These are phyloP conservation scores for Nothoprocta perdicaria DNA, from an alignment of 2,113 vertebrate genomes.

Conservation along the genomic window DNA sequence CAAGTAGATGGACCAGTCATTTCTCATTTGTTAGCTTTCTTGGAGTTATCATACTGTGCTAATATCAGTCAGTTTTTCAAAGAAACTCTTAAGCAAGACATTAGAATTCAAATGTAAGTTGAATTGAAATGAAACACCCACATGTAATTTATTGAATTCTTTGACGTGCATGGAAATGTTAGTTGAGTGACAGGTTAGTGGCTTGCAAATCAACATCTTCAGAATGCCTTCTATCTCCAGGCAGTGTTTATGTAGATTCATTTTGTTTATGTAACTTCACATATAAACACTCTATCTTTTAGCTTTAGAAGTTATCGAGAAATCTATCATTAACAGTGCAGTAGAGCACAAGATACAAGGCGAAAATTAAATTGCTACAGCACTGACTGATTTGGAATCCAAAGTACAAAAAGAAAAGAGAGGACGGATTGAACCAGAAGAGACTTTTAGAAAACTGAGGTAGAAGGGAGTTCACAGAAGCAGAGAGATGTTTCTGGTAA, in stretches of 20 bases:
- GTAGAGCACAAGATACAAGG: not conserved
- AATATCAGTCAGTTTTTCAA: not conserved
- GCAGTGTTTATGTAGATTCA: not conserved
- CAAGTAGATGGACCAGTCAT: not conserved
- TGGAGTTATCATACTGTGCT: not conserved
- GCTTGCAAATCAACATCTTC: not conserved
- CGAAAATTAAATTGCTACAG: not conserved
- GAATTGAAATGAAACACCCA: too few relatives aligned
- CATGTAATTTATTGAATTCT: not conserved
- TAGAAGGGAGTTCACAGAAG: not conserved
- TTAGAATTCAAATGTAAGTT: not conserved
- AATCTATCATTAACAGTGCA: not conserved
- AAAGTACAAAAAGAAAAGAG: not conserved
- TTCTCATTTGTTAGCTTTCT: not conserved
- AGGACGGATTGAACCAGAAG: not conserved
- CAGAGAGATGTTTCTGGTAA: not conserved
- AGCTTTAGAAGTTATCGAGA: not conserved
- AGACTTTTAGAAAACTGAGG: not conserved
- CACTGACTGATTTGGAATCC: not conserved
- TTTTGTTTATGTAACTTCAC: not conserved
- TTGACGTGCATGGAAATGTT: not conserved
- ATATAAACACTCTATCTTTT: not conserved
- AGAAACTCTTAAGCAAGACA: not conserved
- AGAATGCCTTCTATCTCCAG: not conserved
- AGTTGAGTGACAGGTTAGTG: not conserved